Conservation (phyloP, 2,797 vertebrate genomes). For the Microhierax caerulescens region DNA sequence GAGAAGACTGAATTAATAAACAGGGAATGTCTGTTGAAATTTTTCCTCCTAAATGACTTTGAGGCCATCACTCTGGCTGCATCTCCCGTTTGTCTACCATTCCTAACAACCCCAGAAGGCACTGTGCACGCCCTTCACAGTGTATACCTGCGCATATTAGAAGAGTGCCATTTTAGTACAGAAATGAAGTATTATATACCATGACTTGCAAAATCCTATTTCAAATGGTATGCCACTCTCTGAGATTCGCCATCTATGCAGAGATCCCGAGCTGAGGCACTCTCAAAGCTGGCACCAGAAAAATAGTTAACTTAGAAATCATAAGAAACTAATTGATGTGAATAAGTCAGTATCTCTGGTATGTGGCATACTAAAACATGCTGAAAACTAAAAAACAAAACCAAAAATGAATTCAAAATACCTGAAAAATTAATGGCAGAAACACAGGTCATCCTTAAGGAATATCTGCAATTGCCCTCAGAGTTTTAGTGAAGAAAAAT, state of each 20-base stretch:
- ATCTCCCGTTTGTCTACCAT: background rate
- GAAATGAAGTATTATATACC: background rate
- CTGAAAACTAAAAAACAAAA: background rate
- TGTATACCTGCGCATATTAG: background rate
- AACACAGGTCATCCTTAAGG: background rate
- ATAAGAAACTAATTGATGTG: background rate
- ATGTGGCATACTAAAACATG: background rate
- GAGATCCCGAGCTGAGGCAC: background rate
- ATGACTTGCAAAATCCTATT: background rate
- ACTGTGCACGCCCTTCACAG: background rate
- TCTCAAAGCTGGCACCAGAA: background rate
- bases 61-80: background rate
- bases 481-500: slow-evolving; percentile 1
- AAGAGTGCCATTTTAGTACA: background rate
- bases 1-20: background rate
- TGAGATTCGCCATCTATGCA: background rate
- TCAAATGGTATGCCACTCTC: background rate
- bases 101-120: background rate
- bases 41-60: background rate
- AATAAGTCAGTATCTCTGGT: background rate
- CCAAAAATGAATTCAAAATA: background rate
- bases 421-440: background rate
- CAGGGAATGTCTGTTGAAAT: background rate
- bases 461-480: background rate
- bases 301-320: background rate